Conservation (phyloP, 2,888 invertebrate species). For the Linnaemya vulpina region DNA sequence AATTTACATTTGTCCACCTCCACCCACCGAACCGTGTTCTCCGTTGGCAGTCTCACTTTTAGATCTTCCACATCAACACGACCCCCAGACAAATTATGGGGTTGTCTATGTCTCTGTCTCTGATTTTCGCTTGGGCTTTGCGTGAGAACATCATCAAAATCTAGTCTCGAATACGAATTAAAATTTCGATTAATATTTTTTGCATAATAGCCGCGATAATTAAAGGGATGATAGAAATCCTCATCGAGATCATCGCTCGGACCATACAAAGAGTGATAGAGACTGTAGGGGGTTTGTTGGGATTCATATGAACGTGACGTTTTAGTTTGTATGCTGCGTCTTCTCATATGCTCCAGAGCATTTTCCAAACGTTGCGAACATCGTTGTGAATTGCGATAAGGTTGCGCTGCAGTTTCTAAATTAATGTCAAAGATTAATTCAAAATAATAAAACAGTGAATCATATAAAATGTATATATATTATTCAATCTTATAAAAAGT, state of each 20-base stretch:
- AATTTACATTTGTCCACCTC: conserved; percentile 90
- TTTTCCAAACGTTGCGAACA: conserved; percentile 87
- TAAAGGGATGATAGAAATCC: conserved; percentile 76
- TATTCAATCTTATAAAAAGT: too few relatives aligned
- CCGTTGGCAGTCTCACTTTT: conserved; percentile 87
- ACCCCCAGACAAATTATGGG: conserved; percentile 75
- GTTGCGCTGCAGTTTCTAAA: conserved; percentile 73
- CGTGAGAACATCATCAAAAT: conserved; percentile 57
- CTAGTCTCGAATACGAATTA: conserved; percentile 50
- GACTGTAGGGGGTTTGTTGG: conserved; percentile 80
- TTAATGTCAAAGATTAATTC: neutral
- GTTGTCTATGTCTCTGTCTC: conserved; percentile 75
- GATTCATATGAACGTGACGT: conserved; percentile 77
- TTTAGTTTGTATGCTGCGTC: conserved; percentile 78
- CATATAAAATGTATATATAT: too few relatives aligned
- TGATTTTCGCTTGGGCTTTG: neutral
- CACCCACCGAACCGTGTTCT: conserved; percentile 86
- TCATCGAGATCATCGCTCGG: conserved; percentile 75
- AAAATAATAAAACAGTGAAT: neutral
- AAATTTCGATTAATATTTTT: conserved; percentile 75
- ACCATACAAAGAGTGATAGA: conserved; percentile 81
- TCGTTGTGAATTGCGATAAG: conserved; percentile 83
- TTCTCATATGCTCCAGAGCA: conserved; percentile 86
- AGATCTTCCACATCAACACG: conserved; percentile 78
- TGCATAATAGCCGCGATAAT: conserved; percentile 76